These are phyloP conservation scores for Linepithema humile DNA, from an alignment of 1,140 invertebrate genomes.

Conservation along the genomic window DNA sequence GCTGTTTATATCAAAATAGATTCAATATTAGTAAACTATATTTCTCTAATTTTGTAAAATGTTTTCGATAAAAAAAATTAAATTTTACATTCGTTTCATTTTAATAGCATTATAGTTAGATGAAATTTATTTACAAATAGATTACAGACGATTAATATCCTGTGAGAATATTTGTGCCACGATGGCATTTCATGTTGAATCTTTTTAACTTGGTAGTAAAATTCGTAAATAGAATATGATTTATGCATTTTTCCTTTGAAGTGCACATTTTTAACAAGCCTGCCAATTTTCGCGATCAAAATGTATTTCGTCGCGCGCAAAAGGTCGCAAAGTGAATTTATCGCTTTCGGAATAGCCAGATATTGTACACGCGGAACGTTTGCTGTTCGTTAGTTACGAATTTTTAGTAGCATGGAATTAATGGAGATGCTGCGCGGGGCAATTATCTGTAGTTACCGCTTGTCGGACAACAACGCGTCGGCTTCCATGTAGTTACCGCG, in stretches of 20 bases:
- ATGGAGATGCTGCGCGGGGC: slow-evolving; percentile 2
- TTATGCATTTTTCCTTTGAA: neutral
- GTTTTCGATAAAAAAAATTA: no score
- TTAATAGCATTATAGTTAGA: no score
- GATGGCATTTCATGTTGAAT: no score
- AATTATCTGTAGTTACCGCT: slow-evolving; percentile 42
- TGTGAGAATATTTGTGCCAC: no score
- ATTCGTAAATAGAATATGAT: neutral
- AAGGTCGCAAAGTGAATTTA: neutral
- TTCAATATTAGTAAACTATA: no score
- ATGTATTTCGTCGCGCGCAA: neutral
- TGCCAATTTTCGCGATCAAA: neutral
- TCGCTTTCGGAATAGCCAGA: neutral
- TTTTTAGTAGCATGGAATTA: slow-evolving; percentile 32
- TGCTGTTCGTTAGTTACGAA: slow-evolving; percentile 29
- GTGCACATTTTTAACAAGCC: neutral
- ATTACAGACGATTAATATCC: no score
- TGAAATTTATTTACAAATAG: no score
- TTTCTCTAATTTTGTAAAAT: no score
- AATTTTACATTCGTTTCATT: no score
- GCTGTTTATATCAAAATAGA: no score
- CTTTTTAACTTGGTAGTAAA: neutral
- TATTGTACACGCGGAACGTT: neutral
- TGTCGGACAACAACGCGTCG: slow-evolving; percentile 27
- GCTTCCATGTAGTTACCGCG: slow-evolving; percentile 18